phyloP scores from a whole-genome alignment of 2,113 vertebrate genomes.

The Glaucidium brasilianum region DNA sequence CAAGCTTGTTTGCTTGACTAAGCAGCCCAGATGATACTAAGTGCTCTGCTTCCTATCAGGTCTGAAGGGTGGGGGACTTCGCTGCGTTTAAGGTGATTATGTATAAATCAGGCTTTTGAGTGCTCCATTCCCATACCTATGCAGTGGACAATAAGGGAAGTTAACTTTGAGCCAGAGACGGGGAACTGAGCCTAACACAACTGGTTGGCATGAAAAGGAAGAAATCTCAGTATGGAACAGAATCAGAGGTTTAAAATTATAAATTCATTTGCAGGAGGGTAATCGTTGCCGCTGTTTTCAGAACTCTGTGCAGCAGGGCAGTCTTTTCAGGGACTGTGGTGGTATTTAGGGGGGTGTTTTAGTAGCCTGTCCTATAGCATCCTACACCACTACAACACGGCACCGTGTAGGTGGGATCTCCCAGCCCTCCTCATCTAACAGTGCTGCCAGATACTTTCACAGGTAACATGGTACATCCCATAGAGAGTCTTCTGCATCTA shows the following conservation, averaged over 20 bases:
- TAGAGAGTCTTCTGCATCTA: background rate
- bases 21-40: background rate
- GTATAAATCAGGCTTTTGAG: background rate
- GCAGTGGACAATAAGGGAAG: background rate
- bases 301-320: background rate
- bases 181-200: background rate
- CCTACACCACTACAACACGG: background rate
- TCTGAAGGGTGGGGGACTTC: background rate
- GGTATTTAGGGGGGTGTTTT: background rate
- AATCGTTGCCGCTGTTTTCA: background rate
- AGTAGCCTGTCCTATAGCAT: background rate
- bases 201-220: background rate
- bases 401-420: background rate
- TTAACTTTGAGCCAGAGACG: background rate
- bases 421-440: background rate
- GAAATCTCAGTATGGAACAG: background rate
- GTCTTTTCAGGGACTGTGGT: background rate
- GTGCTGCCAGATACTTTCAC: background rate
- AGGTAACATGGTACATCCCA: background rate
- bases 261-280: background rate
- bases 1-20: background rate
- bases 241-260: background rate
- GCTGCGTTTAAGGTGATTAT: background rate
- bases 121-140: background rate
- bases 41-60: background rate